Base-by-base conservation (phyloP, 2,888 invertebrate genomes). In the Drosophila setosimentum region DNA sequence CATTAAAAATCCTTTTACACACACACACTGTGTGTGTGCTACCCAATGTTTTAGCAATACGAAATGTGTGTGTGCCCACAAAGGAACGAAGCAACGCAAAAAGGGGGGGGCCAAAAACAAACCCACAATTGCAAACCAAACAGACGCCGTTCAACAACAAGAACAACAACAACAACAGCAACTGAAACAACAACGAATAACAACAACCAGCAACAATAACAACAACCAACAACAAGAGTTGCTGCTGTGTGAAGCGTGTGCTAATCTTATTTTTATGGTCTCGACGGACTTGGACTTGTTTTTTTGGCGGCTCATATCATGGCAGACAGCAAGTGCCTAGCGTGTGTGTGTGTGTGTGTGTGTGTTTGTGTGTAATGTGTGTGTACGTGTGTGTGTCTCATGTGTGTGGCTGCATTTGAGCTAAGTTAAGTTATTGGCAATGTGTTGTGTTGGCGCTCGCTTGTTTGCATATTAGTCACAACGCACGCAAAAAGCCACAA, bases 221-320 rank as follows among this genome's bases (percentile, higher is more conserved):
- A 63, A 59, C 59, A 35, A 40, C 24, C 50, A 67, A 37, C 59
- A 61, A 57, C 54, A 57, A 49, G 30, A 57, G 63, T 33, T 77
- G 78, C 62, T 68, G 77, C 79, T 78, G 79, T 66, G 87, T 64
- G 84, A 87, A 85, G 88, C 89, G 82, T 82, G 88, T 82, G 90
- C 88, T 87, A 87, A 87, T 87, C 88, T 88, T 80, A 88, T 89
- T 87, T 88, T 88, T 89, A 89, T 88, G 87, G 87, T 86, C 88
- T 78, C 82, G 73, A 77, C 78, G 87, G 81, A 80, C 77, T 82
- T 86, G 87, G 85, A 85, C 87, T 89, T 87, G 82, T 87, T 81
- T 82, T 76, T 66, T 27, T 51, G 72, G 75, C 64, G 67, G 61
- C 55, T 76, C 70, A 30, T 51, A 67, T 67, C 61, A 37, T 37